A percentile compares a stretch with the other conserved stretches of the same genome.
Evolutionary conservation across 2,888 invertebrate species (phyloP).

Genomic region (Hedya salicella): DNA sequence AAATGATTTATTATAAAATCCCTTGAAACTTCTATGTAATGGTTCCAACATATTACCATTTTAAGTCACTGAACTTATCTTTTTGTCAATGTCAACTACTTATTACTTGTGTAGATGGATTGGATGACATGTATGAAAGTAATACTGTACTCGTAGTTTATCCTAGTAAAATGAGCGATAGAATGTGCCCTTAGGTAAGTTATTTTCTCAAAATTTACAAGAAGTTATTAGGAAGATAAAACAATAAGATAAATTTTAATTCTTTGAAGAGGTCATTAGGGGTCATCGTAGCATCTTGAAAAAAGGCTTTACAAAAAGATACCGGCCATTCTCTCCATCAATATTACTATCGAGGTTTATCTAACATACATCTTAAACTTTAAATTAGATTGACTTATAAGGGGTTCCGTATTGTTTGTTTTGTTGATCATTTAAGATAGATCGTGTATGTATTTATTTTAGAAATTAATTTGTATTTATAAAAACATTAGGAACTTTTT

Average conservation of each 20-base stretch:
- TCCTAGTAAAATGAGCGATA: not conserved
- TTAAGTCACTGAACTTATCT: too few species aligned
- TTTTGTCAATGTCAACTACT: too few species aligned
- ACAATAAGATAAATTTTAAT: constrained; percentile 22
- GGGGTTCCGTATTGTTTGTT: constrained; percentile 28
- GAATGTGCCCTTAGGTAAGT: not conserved
- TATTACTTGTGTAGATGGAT: too few species aligned
- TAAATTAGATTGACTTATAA: not conserved
- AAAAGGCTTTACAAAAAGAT: constrained; percentile 15
- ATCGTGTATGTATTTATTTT: too few species aligned
- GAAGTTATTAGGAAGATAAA: constrained; percentile 13
- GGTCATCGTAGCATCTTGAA: constrained; percentile 27
- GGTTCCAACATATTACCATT: too few species aligned
- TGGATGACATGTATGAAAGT: too few species aligned
- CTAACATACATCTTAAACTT: constrained; percentile 18
- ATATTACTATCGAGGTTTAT: constrained; percentile 34
- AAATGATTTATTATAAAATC: too few species aligned
- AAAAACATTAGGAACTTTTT: too few species aligned
- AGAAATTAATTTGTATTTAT: too few species aligned
- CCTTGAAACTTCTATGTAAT: too few species aligned
- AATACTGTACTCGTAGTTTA: not conserved
- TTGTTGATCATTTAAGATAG: not conserved
- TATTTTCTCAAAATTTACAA: not conserved
- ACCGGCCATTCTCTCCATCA: constrained; percentile 34
- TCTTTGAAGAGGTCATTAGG: constrained; percentile 23